Base-by-base conservation (phyloP, 2,888 invertebrate genomes). In the Leptinotarsa haldemani region DNA sequence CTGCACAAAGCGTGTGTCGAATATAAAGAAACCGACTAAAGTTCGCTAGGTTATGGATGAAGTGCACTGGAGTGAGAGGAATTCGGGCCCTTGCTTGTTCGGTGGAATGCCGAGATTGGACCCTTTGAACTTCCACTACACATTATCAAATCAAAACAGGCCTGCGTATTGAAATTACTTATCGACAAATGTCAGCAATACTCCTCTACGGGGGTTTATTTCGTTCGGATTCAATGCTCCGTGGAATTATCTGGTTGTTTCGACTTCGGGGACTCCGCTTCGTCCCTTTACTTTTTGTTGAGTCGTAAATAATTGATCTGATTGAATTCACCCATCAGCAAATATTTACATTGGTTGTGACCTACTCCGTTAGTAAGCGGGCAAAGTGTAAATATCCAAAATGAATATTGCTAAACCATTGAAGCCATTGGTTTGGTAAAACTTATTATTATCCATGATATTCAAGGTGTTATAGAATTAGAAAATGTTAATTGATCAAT, bases 111-210 rank as follows among this genome's bases (percentile, higher is more conserved):
- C 72, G 74, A 75, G 79, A 72, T 74, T 78, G 66, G 73, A 69
- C 74, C 78, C 79, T 78, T 79, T 78, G 78, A 80, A 77, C 78
- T 74, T 76, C 70, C 47, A 67, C 70, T 74, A 70, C 77, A 80
- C 80, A 80, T 80, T 81, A 78, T 68, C 56, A 56, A 81, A 81
- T 80, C 80, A 80, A 80, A 80, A 81, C 78, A 79, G 77, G 69
- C 78, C 74, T 75, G 69, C 70, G 72, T 77, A 78, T 78, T 78
- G 79, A 78, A 79, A 77, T 78, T 76, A 76, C 74, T 74, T 74
- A 77, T 72, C 74, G 72, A 73, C 69, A 64, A 71, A 65, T 61
- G 71, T 56, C 68, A 68, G 68, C 20, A 58, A 46, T 56, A 56
- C 53, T 46, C 56, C n/a, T 18, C 30, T 20, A 46, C 56, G 46